Percentiles rank a stretch among this genome's conserved stretches.
These are phyloP conservation scores for Drosophila lacteicornis DNA, from an alignment of 1,140 invertebrate species.

Conservation along the genomic window DNA sequence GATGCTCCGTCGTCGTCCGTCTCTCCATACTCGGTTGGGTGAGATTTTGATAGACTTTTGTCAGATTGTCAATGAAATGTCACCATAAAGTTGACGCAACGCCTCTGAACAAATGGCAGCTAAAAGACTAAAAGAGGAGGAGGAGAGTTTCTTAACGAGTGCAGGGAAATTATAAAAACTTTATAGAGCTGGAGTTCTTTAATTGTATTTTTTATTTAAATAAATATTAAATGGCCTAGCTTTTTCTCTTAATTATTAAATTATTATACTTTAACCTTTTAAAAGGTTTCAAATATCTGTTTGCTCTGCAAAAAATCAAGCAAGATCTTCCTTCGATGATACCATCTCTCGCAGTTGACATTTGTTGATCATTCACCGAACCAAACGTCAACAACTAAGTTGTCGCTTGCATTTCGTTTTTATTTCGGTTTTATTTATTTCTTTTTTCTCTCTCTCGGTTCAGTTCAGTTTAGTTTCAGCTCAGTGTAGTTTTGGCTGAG, in stretches of 20 bases:
- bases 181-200: too few relatives aligned
- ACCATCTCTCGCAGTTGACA: constrained; percentile 25
- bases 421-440: constrained; percentile 33
- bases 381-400: constrained; percentile 69
- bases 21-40: constrained; percentile 23
- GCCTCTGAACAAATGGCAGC: constrained; percentile 2
- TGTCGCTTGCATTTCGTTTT: constrained; percentile 75
- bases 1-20: constrained; percentile 35
- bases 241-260: too few relatives aligned
- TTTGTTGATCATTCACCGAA: constrained; percentile 49
- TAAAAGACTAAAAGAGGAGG: neutral
- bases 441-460: constrained; percentile 15
- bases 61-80: constrained; percentile 66
- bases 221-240: neutral
- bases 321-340: constrained; percentile 18
- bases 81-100: constrained; percentile 46
- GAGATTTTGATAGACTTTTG: constrained; percentile 77
- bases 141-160: neutral
- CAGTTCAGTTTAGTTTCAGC: constrained; percentile 34
- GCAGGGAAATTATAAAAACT: neutral
- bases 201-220: too few relatives aligned
- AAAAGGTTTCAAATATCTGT: neutral
- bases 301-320: neutral
- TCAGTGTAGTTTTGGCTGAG: constrained; percentile 42
- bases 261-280: too few relatives aligned